phyloP scores from a whole-genome alignment of 1,140 invertebrate species.

The Brachionus sp. region DNA sequence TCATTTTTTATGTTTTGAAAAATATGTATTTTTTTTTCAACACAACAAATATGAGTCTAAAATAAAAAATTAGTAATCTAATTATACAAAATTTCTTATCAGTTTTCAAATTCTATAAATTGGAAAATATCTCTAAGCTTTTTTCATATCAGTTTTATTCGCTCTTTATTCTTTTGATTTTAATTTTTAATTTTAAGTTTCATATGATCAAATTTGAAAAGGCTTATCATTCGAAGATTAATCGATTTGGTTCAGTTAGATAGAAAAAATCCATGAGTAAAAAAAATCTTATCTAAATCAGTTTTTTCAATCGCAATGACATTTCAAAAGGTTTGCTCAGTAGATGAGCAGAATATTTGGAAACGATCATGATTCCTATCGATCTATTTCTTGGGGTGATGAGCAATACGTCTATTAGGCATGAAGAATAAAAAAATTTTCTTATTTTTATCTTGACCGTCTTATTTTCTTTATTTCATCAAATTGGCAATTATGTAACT shows the following conservation, averaged over 20 bases:
- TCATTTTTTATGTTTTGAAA: conserved; percentile 3
- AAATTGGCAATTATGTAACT: neutral
- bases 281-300: neutral
- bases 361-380: neutral
- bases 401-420: neutral
- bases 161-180: neutral
- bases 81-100: conserved; percentile 30
- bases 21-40: conserved; percentile 13
- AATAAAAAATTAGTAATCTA: neutral
- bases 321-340: neutral
- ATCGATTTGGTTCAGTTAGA: neutral
- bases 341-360: neutral
- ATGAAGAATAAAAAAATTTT: neutral
- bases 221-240: neutral
- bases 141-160: conserved; percentile 25
- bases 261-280: neutral
- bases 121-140: neutral
- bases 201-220: conserved; percentile 20
- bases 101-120: neutral
- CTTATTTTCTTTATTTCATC: neutral
- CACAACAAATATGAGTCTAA: neutral
- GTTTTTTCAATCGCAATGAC: neutral
- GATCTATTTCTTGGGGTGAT: neutral
- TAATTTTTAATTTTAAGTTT: conserved; percentile 4
- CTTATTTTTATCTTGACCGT: neutral